These are phyloP conservation scores for Hetaerina americana DNA, from an alignment of 1,140 invertebrate genomes.

Conservation along the genomic window DNA sequence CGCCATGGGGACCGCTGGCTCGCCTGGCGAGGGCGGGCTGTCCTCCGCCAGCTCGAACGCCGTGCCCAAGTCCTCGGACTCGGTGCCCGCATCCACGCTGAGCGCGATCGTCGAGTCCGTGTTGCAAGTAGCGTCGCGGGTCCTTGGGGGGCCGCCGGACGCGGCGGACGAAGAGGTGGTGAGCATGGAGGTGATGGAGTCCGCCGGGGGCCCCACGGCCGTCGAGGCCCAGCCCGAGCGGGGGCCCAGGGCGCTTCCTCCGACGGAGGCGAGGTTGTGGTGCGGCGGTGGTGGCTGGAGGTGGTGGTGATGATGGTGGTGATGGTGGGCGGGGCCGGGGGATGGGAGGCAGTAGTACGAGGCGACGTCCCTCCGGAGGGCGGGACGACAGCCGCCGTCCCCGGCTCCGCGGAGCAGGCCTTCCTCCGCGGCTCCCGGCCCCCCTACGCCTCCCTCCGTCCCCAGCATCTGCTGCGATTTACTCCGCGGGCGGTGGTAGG, in stretches of 20 bases:
- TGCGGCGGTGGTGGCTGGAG: neutral
- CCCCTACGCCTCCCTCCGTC: neutral
- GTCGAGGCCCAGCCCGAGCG: neutral
- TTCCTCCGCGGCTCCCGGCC: neutral
- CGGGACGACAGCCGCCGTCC: neutral
- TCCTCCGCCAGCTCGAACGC: constrained; percentile 19
- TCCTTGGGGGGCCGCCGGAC: constrained; percentile 7
- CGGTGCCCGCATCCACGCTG: neutral
- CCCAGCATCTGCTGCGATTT: neutral
- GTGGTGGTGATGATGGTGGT: neutral
- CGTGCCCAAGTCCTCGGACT: constrained; percentile 33
- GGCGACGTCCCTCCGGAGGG: neutral
- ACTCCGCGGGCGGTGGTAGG: neutral
- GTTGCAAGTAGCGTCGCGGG: constrained; percentile 35
- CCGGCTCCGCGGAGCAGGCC: too few species aligned
- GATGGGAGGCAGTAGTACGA: neutral
- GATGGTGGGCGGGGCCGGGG: neutral
- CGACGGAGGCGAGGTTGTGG: neutral
- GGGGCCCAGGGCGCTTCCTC: neutral
- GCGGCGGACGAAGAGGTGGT: neutral
- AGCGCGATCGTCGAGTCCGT: constrained; percentile 35
- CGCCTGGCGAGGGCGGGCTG: neutral
- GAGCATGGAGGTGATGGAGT: neutral
- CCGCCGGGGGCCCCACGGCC: too few species aligned
- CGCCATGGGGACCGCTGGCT: neutral